Base-by-base conservation (phyloP, 1,140 invertebrate genomes). In the Cyclargus thomasi region DNA sequence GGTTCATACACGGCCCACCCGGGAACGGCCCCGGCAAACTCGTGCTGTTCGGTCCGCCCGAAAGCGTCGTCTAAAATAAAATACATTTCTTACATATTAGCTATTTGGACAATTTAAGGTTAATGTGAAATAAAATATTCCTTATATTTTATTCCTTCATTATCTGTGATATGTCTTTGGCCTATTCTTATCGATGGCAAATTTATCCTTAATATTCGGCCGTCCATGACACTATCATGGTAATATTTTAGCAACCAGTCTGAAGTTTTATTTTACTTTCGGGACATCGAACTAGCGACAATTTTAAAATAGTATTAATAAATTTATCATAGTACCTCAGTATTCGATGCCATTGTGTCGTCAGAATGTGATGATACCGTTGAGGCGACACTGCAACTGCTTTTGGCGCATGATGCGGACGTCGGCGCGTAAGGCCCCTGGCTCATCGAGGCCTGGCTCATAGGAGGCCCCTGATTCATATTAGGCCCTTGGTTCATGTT, bases 1-100 rank as follows among this genome's bases (percentile, higher is more conserved):
- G 92, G 88, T 78, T 90, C 90, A 86, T 85, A 76, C 87, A 88
- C 11, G 86, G 71, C 18, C 84, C 79, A 4, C 84, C 79, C 3
- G 86, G 80, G 80, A 90, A 85, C 16, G 84, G 79, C 35, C 84
- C 79, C 14, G 87, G 83, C 23, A 89, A 67, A 73, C 81, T 80
- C 69, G 89, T 82, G 74, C 86, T 85, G 78, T 85, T 81, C 35
- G 90, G 80, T 59, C 89, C 84, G 66, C 88, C 85, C 67, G 88
- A 82, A 79, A 88, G 72, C 72, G 83, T 82, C 63, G 86, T 85
- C 86, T 90, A 77, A 17, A 74, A 80, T 10, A 69, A 65, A 68
- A 47, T 47, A 8, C 10, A 47, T 47, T 29, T 29, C 8, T 29
- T 29, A 47, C 8, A 35, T 35, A 35, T 8, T 35, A 35, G 8